Evolutionary conservation across 2,888 invertebrate genomes (phyloP).

Genomic region (Pachymerium ferrugineum): DNA sequence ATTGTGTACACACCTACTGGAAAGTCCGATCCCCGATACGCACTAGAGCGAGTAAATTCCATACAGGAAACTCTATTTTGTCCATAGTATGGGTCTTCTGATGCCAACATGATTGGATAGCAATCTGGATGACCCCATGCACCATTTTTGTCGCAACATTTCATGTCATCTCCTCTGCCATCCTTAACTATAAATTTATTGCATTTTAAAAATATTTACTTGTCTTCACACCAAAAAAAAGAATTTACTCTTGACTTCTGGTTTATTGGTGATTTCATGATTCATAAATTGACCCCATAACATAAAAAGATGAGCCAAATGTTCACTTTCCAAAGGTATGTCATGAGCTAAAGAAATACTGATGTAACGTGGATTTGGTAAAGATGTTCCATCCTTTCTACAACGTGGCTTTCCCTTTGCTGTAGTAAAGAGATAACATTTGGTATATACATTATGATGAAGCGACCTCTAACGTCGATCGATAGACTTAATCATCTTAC

Average conservation of each 20-base stretch:
- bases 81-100: constrained; percentile 31
- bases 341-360: constrained; percentile 88
- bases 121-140: constrained; percentile 31
- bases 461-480: background rate
- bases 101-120: constrained; percentile 30
- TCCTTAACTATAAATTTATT: constrained; percentile 17
- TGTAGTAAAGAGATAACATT: constrained; percentile 6
- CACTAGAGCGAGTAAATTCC: constrained; percentile 28
- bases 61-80: constrained; percentile 5
- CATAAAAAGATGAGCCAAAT: constrained; percentile 85
- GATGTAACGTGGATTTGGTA: constrained; percentile 76
- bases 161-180: constrained; percentile 27
- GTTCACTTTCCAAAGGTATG: constrained; percentile 87
- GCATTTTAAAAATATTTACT: background rate
- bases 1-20: constrained; percentile 1
- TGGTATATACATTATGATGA: too few relatives aligned
- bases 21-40: constrained; percentile 9
- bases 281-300: constrained; percentile 67
- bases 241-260: constrained; percentile 26
- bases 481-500: constrained; percentile 32
- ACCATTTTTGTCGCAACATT: constrained; percentile 29
- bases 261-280: constrained; percentile 35
- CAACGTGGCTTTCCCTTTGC: constrained; percentile 58
- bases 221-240: background rate
- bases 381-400: constrained; percentile 66